Percentiles rank a stretch among this genome's conserved stretches.
Conservation (phyloP, 2,797 vertebrate species). For the Peromyscus nudipes region DNA sequence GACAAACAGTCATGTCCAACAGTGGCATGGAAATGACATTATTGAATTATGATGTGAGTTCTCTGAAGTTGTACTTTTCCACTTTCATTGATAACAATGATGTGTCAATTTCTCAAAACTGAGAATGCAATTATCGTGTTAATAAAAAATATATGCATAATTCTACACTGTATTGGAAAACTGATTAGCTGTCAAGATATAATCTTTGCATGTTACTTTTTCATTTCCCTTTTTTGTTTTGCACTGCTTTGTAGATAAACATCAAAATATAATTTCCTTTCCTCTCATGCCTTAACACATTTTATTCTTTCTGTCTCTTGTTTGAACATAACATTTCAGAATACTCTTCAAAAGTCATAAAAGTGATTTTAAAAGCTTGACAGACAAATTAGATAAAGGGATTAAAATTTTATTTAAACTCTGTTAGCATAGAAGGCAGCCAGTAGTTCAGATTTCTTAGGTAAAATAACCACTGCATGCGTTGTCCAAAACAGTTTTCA, state of each 20-base stretch:
- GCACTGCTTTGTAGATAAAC: slow-evolving; percentile 56
- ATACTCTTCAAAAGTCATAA: neutral
- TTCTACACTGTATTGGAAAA: neutral
- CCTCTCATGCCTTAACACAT: neutral
- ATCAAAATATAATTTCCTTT: slow-evolving; percentile 74
- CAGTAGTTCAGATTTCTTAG: neutral
- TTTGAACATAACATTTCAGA: neutral
- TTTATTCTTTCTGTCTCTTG: slow-evolving; percentile 42
- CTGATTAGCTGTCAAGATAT: neutral
- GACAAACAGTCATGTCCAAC: neutral
- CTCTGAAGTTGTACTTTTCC: neutral
- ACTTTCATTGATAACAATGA: slow-evolving; percentile 35
- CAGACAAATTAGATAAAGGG: neutral
- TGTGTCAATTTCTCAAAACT: slow-evolving; percentile 54
- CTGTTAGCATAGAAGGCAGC: neutral
- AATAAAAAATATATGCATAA: neutral
- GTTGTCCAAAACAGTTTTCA: neutral
- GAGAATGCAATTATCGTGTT: slow-evolving; percentile 61
- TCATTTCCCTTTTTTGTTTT: slow-evolving; percentile 29
- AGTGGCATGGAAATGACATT: neutral
- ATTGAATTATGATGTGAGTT: slow-evolving; percentile 8
- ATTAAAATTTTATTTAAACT: slow-evolving; percentile 39
- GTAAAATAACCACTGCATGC: neutral
- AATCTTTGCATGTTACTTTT: neutral
- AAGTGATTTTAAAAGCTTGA: slow-evolving; percentile 8